Percentiles rank a stretch among this genome's conserved stretches.
These are phyloP conservation scores for Cheilosia scutellata DNA, from an alignment of 2,888 invertebrate species.

Conservation along the genomic window DNA sequence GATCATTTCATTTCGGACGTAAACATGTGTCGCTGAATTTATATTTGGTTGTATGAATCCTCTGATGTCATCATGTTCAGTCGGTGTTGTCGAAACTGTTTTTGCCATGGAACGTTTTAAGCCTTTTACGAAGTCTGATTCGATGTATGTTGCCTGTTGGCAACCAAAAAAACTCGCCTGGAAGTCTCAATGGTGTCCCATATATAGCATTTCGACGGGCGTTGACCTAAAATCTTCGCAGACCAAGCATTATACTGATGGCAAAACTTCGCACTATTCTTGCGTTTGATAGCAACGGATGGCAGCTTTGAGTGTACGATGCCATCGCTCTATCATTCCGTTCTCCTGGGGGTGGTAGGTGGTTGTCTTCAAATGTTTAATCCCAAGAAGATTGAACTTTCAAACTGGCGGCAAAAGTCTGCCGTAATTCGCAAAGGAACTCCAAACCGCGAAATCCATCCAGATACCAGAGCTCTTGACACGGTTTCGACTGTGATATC, in stretches of 20 bases:
- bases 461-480: constrained; percentile 29
- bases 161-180: constrained; percentile 5
- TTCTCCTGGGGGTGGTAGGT: constrained; percentile 63
- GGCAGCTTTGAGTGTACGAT: constrained; percentile 61
- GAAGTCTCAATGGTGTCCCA: constrained; percentile 7
- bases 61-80: neutral
- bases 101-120: constrained; percentile 2
- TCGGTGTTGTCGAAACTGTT: neutral
- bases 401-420: constrained; percentile 65
- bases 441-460: constrained; percentile 61
- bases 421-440: constrained; percentile 57
- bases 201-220: constrained; percentile 31
- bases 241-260: constrained; percentile 56
- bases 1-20: neutral
- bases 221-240: constrained; percentile 61
- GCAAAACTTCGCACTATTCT: constrained; percentile 52
- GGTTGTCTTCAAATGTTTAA: constrained; percentile 45
- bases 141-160: constrained; percentile 7
- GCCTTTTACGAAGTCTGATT: constrained; percentile 2
- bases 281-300: constrained; percentile 62
- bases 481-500: constrained; percentile 50
- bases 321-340: constrained; percentile 67
- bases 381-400: constrained; percentile 42
- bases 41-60: constrained; percentile 3
- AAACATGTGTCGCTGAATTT: constrained; percentile 2